Percentiles rank a stretch among this genome's conserved stretches.
phyloP scores from a whole-genome alignment of 1,140 invertebrate species.

The Drosophila seguyi region DNA sequence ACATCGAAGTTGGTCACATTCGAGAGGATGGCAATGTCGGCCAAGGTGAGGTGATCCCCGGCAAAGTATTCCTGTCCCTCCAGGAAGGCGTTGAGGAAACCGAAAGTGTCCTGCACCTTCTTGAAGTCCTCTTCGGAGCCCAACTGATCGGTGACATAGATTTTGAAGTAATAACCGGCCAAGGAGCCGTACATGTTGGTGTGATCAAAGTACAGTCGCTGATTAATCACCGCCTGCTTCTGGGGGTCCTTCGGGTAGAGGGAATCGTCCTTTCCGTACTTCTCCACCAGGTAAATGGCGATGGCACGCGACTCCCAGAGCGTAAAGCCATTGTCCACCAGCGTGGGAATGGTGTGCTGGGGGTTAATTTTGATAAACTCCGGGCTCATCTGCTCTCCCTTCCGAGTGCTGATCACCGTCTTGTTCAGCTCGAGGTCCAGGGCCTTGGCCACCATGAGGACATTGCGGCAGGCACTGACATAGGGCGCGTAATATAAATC shows the following conservation, averaged over 20 bases:
- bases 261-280: conserved; percentile 84
- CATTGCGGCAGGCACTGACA: conserved; percentile 78
- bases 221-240: conserved; percentile 86
- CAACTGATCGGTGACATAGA: conserved; percentile 86
- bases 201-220: conserved; percentile 87
- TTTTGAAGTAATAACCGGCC: conserved; percentile 88
- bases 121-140: conserved; percentile 88
- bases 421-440: conserved; percentile 85
- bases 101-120: conserved; percentile 88
- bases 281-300: conserved; percentile 61
- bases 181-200: conserved; percentile 85
- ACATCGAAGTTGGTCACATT: conserved; percentile 88
- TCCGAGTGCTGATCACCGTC: conserved; percentile 86
- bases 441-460: conserved; percentile 82
- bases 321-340: conserved; percentile 55
- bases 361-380: conserved; percentile 86
- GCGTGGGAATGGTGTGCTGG: conserved; percentile 74
- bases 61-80: conserved; percentile 88
- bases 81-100: conserved; percentile 89
- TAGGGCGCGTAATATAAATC: conserved; percentile 50
- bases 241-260: conserved; percentile 87
- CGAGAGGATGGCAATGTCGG: conserved; percentile 88
- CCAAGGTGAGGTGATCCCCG: conserved; percentile 89
- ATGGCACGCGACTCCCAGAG: conserved; percentile 76
- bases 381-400: conserved; percentile 88